Base-by-base conservation (phyloP, 2,888 invertebrate species). In the Odontothrips loti region DNA sequence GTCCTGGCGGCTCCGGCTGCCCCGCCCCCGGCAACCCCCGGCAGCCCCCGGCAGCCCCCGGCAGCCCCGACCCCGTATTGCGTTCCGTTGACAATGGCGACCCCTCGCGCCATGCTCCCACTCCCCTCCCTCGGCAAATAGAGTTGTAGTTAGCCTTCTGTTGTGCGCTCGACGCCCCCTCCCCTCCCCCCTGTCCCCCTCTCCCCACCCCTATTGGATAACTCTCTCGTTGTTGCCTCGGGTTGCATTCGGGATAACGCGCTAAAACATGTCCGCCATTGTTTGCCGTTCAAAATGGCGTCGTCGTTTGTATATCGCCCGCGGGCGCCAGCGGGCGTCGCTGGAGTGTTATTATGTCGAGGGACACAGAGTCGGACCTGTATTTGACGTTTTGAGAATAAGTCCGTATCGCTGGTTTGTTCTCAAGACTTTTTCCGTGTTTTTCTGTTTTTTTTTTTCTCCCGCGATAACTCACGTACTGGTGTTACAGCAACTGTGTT, bases 131-230 rank as follows among this genome's bases (percentile, higher is more conserved):
- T 27, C 68, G 68, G 68, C 68, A 75, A 75, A 75, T 75, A 75
- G 68, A 75, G 68, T 75, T 75, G 68, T 75, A 75, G 68, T 75
- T 75, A 75, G 68, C 68, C 68, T 75, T 75, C 68, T 75, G 68
- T 75, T 75, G 68, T 75, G 68, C 68, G 58, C 58, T 11, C 58
- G 2, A 1, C 51, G 51, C 51, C 58, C 58, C 58, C 68, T 23
- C 68, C 68, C 68, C 68, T 75, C 68, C 58, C 58, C 58, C 58
- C 58, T 58, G 15, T 15, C 15, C 58, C 58, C 58, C 58, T 27
- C 34, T 43, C 34, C 34, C 34, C 34, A 43, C 34, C 58, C 34
- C 34, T 43, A 75, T 75, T 75, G 68, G 68, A 75, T 75, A 75
- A 75, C 58, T 58, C 58, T 43, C 34, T 43, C 34, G 34, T 43